These are phyloP conservation scores for Sarcophaga caerulescens DNA, from an alignment of 2,888 invertebrate species.

Conservation along the genomic window DNA sequence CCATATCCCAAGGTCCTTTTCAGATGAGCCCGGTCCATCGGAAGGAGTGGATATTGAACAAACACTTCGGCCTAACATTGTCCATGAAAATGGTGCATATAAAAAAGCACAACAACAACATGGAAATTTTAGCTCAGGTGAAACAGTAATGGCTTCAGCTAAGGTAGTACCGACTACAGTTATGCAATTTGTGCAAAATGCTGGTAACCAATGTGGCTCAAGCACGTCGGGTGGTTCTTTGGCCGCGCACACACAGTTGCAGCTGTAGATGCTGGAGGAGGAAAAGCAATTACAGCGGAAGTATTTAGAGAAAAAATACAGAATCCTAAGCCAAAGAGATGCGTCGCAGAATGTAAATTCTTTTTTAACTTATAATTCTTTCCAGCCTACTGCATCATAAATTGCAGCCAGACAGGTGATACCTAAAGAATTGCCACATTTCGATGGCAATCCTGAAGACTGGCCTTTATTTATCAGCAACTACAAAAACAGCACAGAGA, in stretches of 20 bases:
- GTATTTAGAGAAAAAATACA: not conserved
- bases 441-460: too few species aligned
- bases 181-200: too few species aligned
- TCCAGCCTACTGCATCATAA: too few species aligned
- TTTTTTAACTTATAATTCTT: too few species aligned
- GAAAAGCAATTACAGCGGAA: not conserved
- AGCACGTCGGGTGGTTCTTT: not conserved
- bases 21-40: not conserved
- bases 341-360: too few species aligned
- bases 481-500: too few species aligned
- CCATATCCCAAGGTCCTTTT: not conserved
- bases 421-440: too few species aligned
- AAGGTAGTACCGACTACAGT: too few species aligned
- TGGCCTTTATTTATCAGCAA: too few species aligned
- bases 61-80: not conserved
- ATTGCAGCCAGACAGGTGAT: too few species aligned
- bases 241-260: not conserved
- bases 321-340: not conserved
- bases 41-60: not conserved
- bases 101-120: not conserved
- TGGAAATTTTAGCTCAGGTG: not conserved
- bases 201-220: not conserved
- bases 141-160: not conserved
- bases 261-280: too few species aligned
- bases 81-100: not conserved